phyloP scores from a whole-genome alignment of 2,113 vertebrate genomes.

The Junco hyemalis region DNA sequence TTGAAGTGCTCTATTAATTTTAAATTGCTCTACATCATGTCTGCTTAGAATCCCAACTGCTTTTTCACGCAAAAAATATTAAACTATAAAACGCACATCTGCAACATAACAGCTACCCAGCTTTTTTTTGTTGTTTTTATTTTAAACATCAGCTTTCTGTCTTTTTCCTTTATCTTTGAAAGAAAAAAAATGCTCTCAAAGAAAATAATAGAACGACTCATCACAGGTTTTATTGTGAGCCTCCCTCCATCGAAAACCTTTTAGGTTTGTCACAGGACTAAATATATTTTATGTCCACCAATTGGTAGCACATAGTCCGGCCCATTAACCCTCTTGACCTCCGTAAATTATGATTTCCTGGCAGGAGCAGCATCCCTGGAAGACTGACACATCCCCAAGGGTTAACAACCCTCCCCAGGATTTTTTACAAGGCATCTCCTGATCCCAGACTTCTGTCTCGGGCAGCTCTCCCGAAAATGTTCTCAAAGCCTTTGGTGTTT shows the following conservation, averaged over 20 bases:
- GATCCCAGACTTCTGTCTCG: conserved; percentile 19
- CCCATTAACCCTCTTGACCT: conserved; percentile 27
- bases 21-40: conserved; percentile 54
- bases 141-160: conserved; percentile 6
- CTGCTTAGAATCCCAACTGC: conserved; percentile 46
- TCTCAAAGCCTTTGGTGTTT: conserved; percentile 36
- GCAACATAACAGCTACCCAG: conserved; percentile 3
- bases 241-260: conserved; percentile 40
- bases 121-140: neutral
- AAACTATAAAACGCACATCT: conserved; percentile 44
- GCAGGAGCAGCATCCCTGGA: neutral
- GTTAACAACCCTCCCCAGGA: conserved; percentile 22
- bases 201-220: neutral
- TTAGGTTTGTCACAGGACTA: conserved; percentile 51
- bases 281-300: conserved; percentile 56
- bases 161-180: neutral
- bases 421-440: neutral
- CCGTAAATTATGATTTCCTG: conserved; percentile 62
- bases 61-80: neutral
- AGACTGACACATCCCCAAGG: conserved; percentile 45
- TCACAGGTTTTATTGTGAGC: neutral
- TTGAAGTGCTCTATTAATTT: conserved; percentile 60
- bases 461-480: neutral
- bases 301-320: conserved; percentile 48
- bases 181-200: neutral